phyloP scores from a whole-genome alignment of 2,797 vertebrate genomes.

The Neopelma chrysocephalum region DNA sequence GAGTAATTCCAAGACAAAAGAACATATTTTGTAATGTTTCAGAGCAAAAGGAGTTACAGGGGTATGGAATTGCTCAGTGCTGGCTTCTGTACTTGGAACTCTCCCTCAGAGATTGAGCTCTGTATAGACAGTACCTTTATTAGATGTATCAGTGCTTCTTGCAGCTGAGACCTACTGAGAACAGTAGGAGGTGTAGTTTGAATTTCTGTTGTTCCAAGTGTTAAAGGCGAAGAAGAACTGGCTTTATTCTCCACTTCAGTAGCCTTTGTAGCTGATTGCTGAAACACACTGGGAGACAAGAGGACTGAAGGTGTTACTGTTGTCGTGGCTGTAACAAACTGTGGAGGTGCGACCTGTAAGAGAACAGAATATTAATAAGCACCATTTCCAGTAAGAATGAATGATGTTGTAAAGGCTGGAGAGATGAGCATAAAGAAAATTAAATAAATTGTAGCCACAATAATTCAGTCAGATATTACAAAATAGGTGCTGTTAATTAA shows the following conservation, averaged over 20 bases:
- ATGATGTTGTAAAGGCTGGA: background rate
- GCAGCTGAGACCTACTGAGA: constrained; percentile 89
- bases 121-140: constrained; percentile 80
- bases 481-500: background rate
- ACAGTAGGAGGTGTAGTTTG: constrained; percentile 69
- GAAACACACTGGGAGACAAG: constrained; percentile 93
- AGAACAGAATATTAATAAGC: background rate
- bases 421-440: background rate
- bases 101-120: background rate
- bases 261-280: constrained; percentile 82
- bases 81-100: background rate
- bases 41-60: background rate
- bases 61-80: background rate
- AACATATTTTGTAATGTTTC: background rate
- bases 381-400: background rate
- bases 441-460: background rate
- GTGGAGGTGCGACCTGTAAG: constrained; percentile 76
- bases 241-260: constrained; percentile 75
- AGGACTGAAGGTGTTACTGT: constrained; percentile 82
- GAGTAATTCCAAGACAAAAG: background rate
- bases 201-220: constrained; percentile 75
- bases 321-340: constrained; percentile 77
- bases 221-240: constrained; percentile 74
- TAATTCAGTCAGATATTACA: background rate
- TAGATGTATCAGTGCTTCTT: constrained; percentile 91